Conservation (phyloP, 2,113 vertebrate genomes). For the Rhea pennata region DNA sequence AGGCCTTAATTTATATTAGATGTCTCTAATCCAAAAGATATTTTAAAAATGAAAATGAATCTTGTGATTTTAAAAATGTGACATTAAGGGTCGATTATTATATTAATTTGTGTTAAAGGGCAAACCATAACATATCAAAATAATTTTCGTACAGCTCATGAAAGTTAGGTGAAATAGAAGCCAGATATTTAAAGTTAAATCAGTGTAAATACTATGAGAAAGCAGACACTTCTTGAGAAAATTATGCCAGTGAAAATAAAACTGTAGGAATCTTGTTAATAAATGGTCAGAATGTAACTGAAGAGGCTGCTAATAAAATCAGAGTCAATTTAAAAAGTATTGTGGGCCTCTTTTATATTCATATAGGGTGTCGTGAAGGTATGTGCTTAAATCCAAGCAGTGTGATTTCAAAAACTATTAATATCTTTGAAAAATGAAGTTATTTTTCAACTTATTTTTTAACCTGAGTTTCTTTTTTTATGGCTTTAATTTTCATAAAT, state of each 20-base stretch:
- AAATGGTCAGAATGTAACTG: neutral
- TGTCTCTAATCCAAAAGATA: neutral
- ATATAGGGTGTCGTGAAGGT: neutral
- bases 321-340: neutral
- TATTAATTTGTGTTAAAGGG: neutral
- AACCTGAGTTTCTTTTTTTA: constrained; percentile 1
- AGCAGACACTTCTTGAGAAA: neutral
- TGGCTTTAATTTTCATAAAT: neutral
- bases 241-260: neutral
- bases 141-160: neutral
- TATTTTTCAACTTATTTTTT: neutral
- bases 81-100: neutral
- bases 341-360: neutral
- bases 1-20: neutral
- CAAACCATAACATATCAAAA: neutral
- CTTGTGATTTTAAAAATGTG: neutral
- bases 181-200: neutral
- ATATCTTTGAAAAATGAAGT: neutral
- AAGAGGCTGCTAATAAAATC: neutral
- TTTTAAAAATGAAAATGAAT: neutral
- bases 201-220: neutral
- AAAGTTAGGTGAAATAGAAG: neutral
- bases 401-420: neutral
- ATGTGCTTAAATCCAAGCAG: neutral
- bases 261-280: neutral